Evolutionary conservation across 2,113 vertebrate genomes (phyloP).

Genomic region (Ictalurus punctatus): DNA sequence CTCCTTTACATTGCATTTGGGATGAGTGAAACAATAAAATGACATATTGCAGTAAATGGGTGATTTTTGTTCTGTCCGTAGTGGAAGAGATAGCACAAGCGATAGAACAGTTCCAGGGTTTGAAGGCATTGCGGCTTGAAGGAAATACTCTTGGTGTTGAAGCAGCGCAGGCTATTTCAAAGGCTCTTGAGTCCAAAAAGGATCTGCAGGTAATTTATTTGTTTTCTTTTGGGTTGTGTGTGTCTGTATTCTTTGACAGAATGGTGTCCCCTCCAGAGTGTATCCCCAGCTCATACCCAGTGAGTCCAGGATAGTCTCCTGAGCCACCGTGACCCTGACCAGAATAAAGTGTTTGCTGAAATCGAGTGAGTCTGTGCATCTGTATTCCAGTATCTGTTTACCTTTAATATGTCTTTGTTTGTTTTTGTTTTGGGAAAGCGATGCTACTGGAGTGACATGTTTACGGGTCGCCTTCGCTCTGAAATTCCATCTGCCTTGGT

Average conservation of each 20-base stretch:
- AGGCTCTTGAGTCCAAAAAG: constrained; percentile 86
- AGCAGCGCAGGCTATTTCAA: constrained; percentile 90
- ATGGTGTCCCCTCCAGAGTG: neutral
- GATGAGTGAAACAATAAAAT: neutral
- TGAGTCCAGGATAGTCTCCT: neutral
- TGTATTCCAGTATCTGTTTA: neutral
- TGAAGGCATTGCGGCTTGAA: constrained; percentile 88
- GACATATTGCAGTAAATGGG: neutral
- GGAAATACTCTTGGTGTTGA: constrained; percentile 95
- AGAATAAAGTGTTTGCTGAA: neutral
- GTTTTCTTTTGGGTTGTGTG: neutral
- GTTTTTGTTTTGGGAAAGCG: constrained; percentile 66
- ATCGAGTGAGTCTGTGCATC: neutral
- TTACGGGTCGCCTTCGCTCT: constrained; percentile 90
- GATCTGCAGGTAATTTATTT: constrained; percentile 82
- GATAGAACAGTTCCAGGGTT: constrained; percentile 83
- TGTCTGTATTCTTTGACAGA: neutral
- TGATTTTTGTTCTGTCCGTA: constrained; percentile 36
- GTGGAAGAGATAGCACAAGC: constrained; percentile 88
- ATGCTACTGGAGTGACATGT: constrained; percentile 99
- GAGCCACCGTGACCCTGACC: neutral
- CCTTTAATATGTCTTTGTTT: neutral
- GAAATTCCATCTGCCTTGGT: constrained; percentile 96
- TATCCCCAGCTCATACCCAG: neutral
- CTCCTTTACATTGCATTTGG: neutral